Evolutionary conservation across 2,888 invertebrate species (phyloP).

Genomic region (Xestia c-nigrum): DNA sequence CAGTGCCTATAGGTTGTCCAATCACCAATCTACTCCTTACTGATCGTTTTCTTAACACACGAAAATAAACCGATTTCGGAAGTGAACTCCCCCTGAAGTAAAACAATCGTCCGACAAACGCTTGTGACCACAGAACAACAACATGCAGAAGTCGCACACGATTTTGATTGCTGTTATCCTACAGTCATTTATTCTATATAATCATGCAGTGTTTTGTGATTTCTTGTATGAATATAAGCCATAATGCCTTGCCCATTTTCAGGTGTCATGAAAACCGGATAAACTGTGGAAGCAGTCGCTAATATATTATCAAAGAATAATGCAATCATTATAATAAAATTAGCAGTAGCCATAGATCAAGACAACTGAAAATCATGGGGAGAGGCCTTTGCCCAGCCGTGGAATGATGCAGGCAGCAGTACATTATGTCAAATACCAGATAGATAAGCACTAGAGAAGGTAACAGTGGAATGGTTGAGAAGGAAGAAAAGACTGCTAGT

Average conservation of each 20-base stretch:
- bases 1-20: not conserved
- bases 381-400: no score
- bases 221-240: not conserved
- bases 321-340: not conserved
- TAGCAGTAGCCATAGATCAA: no score
- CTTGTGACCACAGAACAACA: not conserved
- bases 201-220: not conserved
- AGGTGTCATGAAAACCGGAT: not conserved
- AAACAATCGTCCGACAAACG: conserved; percentile 31
- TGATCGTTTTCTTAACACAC: conserved; percentile 30
- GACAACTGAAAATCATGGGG: no score
- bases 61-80: conserved; percentile 53
- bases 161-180: not conserved
- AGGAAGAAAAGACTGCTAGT: not conserved
- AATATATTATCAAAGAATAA: not conserved
- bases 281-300: not conserved
- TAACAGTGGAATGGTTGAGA: not conserved
- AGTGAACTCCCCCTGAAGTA: conserved; percentile 38
- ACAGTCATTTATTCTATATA: not conserved
- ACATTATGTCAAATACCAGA: not conserved
- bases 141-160: conserved; percentile 9
- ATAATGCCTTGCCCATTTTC: not conserved
- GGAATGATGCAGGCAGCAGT: no score
- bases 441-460: not conserved
- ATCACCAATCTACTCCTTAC: conserved; percentile 8